phyloP scores from a whole-genome alignment of 2,113 vertebrate genomes.

The Silurus glanis region DNA sequence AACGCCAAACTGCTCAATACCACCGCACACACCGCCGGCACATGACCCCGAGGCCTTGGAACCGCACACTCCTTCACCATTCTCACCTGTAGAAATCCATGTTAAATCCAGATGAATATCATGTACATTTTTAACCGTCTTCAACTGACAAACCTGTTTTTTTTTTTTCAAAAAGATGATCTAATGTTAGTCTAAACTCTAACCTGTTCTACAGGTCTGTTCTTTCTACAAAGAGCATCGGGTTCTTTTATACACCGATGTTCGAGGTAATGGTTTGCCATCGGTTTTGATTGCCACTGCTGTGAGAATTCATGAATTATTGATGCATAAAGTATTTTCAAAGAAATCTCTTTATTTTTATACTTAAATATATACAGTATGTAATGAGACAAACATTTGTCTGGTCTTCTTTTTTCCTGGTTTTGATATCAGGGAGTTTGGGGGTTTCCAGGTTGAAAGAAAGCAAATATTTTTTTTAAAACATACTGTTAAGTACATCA shows the following conservation, averaged over 20 bases:
- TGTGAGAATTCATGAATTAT: background rate
- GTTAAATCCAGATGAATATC: background rate
- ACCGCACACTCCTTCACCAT: conserved; percentile 48
- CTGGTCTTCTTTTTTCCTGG: too few species aligned
- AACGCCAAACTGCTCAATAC: background rate
- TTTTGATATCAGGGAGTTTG: too few species aligned
- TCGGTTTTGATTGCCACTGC: background rate
- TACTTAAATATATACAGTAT: too few species aligned
- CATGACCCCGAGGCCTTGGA: conserved; percentile 53
- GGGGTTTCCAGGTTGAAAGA: too few species aligned
- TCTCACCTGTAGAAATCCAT: background rate
- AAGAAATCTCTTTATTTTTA: background rate
- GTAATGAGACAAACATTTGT: too few species aligned
- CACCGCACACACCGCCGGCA: conserved; percentile 46
- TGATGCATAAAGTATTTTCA: background rate
- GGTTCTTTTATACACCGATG: background rate
- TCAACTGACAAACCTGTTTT: background rate
- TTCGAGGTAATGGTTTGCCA: background rate
- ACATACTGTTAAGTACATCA: too few species aligned
- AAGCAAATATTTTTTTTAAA: too few species aligned
- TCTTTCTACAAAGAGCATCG: too few species aligned
- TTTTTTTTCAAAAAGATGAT: fast-evolving
- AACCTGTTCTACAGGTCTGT: conserved; percentile 5
- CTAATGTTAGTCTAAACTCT: background rate
- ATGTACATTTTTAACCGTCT: background rate